These are phyloP conservation scores for Probosciger aterrimus DNA, from an alignment of 2,113 vertebrate species.

Conservation along the genomic window DNA sequence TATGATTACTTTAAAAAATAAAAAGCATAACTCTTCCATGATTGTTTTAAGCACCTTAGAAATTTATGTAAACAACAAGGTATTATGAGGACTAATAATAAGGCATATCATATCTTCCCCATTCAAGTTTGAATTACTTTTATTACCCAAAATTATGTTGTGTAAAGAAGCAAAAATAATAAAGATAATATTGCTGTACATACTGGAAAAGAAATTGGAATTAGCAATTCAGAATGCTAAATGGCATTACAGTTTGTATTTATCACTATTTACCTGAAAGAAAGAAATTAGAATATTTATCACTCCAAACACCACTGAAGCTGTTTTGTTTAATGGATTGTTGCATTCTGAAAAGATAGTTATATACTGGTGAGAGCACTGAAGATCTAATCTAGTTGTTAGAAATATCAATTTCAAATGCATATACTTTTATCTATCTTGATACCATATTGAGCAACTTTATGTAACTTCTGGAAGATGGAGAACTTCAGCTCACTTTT, in stretches of 20 bases:
- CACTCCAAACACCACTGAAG: neutral
- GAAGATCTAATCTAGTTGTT: neutral
- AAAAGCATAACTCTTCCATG: neutral
- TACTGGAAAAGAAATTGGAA: neutral
- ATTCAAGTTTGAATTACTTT: neutral
- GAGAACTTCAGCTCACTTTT: neutral
- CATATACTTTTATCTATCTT: neutral
- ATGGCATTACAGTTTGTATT: neutral
- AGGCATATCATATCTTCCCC: neutral
- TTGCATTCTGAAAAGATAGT: neutral
- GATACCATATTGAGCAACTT: neutral
- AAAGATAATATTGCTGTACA: neutral
- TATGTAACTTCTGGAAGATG: neutral
- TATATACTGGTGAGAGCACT: neutral
- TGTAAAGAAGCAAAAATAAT: neutral
- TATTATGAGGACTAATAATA: neutral
- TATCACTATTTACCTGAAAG: neutral
- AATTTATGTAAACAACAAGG: neutral
- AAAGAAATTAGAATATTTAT: neutral
- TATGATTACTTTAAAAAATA: neutral
- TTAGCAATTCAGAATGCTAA: neutral
- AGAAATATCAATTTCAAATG: neutral
- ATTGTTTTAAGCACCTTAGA: neutral
- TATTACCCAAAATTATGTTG: neutral
- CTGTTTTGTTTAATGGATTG: neutral